phyloP scores from a whole-genome alignment of 2,888 invertebrate genomes.

The Oxyteleia sp. region DNA sequence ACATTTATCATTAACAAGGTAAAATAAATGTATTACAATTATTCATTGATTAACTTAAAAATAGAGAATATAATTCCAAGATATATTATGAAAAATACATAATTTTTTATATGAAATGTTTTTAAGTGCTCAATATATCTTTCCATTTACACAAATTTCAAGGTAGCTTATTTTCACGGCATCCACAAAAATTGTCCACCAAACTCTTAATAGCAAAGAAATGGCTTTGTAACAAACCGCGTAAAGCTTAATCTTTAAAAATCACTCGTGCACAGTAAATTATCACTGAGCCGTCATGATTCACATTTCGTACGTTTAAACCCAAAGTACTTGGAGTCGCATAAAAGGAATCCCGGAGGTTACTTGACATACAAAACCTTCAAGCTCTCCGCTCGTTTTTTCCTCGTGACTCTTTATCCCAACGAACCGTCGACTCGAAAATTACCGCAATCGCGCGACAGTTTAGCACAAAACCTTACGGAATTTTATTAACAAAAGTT shows the following conservation, averaged over 20 bases:
- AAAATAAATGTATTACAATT: no score
- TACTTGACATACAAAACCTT: conserved; percentile 35
- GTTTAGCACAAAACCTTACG: conserved; percentile 18
- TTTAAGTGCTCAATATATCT: no score
- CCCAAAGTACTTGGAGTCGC: conserved; percentile 46
- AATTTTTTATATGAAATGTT: no score
- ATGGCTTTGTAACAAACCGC: background rate
- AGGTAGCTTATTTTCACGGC: no score
- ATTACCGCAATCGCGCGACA: conserved; percentile 40
- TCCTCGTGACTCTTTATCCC: conserved; percentile 25
- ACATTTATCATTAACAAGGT: no score
- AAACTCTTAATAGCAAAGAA: background rate
- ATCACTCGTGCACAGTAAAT: conserved; percentile 2
- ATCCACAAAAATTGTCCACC: background rate
- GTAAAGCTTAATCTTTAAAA: conserved; percentile 25
- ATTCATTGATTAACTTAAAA: no score
- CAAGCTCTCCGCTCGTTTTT: conserved; percentile 11
- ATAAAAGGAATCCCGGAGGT: conserved; percentile 54
- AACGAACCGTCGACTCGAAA: conserved; percentile 25
- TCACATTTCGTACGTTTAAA: conserved; percentile 27
- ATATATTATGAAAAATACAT: no score
- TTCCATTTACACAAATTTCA: no score
- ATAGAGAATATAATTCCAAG: no score
- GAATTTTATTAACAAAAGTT: conserved; percentile 39
- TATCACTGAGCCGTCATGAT: conserved; percentile 20